Base-by-base conservation (phyloP, 1,140 invertebrate species). In the Calosoma granatense region DNA sequence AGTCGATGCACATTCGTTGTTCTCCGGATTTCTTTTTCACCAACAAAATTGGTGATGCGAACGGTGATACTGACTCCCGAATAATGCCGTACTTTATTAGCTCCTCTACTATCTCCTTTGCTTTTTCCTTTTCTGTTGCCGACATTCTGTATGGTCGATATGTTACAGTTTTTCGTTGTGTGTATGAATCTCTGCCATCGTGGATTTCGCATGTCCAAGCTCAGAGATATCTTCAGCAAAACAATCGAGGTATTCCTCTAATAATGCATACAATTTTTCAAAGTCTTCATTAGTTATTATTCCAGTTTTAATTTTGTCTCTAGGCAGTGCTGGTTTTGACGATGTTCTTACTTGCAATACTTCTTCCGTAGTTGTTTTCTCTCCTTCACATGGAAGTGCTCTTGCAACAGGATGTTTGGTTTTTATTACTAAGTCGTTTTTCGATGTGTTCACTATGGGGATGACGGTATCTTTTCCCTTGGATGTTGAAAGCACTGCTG, bases 1-100 rank as follows among this genome's bases (percentile, higher is more conserved):
- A 79, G 59, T 74, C 69, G 0, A 71, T 53, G 52, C 63, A 61
- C 23, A 73, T 56, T 14, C 73, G 23, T 2, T 57, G 53, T 0
- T 57, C 43, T 1, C 68, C 66, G n/a, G 62, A 62, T 20, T 64
- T 64, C 21, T 70, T 72, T 15, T 54, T 41, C 4, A 70, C 65
- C 3, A 71, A 57, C 1, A 68, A 26, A 4, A 60, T 36, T 3
- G 65, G 64, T 21, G 59, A 64, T 1, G 64, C 61, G 51, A 65
- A 69, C 17, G 61, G 53, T 0, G 62, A 69, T n/a, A n/a, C n/a
- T n/a, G n/a, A n/a, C n/a, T n/a, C n/a, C n/a, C n/a, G n/a, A n/a
- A n/a, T n/a, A n/a, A 72, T 54, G 4, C 62, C 65, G 4, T 59
- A 22, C 21, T 58, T 22, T 36, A 70, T 30, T 55, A 68, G 14